Evolutionary conservation across 2,797 vertebrate genomes (phyloP).

Genomic region (Mormyrops attenuatus): DNA sequence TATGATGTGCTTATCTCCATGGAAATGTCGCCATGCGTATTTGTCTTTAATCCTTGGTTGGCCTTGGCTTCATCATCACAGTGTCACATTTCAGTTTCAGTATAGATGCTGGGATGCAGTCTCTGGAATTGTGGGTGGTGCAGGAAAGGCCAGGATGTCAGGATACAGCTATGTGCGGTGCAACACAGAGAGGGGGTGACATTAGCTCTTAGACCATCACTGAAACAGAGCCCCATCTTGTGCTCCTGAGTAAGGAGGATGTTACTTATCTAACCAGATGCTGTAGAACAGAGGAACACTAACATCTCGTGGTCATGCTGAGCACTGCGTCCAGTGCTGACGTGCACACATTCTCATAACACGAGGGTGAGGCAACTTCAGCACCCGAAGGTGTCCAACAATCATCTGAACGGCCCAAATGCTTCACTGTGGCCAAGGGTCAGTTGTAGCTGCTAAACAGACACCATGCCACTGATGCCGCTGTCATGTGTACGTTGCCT

Average conservation of each 20-base stretch:
- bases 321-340: not conserved
- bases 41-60: conserved; percentile 3
- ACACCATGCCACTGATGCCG: not conserved
- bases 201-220: not conserved
- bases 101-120: not conserved
- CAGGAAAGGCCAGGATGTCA: not conserved
- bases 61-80: not conserved
- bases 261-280: not conserved
- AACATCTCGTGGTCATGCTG: not conserved
- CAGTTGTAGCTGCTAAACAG: not conserved
- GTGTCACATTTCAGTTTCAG: not conserved
- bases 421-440: not conserved
- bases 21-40: not conserved
- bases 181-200: not conserved
- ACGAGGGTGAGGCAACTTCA: too few species aligned
- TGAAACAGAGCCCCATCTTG: not conserved
- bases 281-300: not conserved
- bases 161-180: not conserved
- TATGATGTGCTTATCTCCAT: not conserved
- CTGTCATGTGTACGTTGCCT: not conserved
- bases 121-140: not conserved
- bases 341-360: not conserved
- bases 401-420: not conserved
- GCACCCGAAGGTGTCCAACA: not conserved
- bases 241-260: not conserved